Evolutionary conservation across 1,140 invertebrate species (phyloP).

Genomic region (Gonioctena quinquepunctata): DNA sequence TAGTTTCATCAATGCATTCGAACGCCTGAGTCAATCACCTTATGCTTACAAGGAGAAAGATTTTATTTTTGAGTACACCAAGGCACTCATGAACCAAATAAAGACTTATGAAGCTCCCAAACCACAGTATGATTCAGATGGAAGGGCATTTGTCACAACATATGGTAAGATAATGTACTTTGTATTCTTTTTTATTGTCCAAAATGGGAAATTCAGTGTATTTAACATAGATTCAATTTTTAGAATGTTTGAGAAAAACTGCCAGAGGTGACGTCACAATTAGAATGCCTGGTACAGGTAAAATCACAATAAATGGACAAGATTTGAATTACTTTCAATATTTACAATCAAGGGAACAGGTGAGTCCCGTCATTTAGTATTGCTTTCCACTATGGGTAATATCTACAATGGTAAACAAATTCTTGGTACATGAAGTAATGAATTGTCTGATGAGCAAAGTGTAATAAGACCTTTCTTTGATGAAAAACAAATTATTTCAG

Average conservation of each 20-base stretch:
- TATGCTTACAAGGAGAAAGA: conserved; percentile 69
- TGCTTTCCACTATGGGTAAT: too few species aligned
- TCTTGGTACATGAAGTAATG: too few species aligned
- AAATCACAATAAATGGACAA: conserved; percentile 80
- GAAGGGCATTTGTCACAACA: conserved; percentile 69
- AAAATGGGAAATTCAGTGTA: too few species aligned
- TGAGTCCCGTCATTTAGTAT: too few species aligned
- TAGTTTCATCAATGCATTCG: conserved; percentile 73
- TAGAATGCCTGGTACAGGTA: conserved; percentile 76
- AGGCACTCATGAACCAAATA: conserved; percentile 60
- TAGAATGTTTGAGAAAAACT: conserved; percentile 75
- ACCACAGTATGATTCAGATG: conserved; percentile 69
- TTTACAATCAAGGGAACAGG: conserved; percentile 74
- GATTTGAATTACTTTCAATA: conserved; percentile 76
- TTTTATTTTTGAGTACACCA: conserved; percentile 74
- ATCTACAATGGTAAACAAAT: too few species aligned
- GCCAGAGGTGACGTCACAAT: conserved; percentile 71
- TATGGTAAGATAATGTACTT: conserved; percentile 59
- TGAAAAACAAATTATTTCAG: too few species aligned
- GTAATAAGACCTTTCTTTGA: too few species aligned
- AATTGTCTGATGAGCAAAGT: too few species aligned
- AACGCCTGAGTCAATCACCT: conserved; percentile 72
- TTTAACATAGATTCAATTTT: conserved; percentile 19
- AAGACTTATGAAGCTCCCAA: conserved; percentile 62
- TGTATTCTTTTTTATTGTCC: too few species aligned